A percentile compares a stretch with the other conserved stretches of the same genome.
phyloP scores from a whole-genome alignment of 2,797 vertebrate species.

The Gallirallus australis region DNA sequence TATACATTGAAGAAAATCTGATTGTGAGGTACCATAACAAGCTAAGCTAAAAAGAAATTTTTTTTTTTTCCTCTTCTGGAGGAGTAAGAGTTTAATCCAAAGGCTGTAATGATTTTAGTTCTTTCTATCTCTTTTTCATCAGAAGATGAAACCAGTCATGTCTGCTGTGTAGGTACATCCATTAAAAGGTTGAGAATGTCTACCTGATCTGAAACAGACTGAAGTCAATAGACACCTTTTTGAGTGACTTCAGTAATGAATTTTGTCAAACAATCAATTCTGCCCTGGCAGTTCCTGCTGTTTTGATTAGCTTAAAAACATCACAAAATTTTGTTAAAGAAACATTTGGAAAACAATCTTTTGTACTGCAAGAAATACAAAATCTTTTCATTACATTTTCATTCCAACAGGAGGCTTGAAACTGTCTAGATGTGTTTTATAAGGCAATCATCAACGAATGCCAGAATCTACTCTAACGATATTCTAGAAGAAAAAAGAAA shows the following conservation, averaged over 20 bases:
- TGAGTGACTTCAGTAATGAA: constrained; percentile 2
- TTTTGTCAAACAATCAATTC: constrained; percentile 22
- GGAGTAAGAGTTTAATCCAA: not conserved
- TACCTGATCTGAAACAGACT: not conserved
- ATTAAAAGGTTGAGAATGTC: not conserved
- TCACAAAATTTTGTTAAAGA: not conserved
- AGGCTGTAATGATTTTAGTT: not conserved
- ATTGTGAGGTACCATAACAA: not conserved
- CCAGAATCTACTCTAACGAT: not conserved
- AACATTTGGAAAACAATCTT: constrained; percentile 2
- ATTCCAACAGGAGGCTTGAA: not conserved
- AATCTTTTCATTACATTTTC: not conserved
- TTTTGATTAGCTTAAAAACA: not conserved
- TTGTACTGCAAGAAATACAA: not conserved
- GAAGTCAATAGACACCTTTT: not conserved
- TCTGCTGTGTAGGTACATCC: not conserved
- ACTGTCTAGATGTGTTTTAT: not conserved
- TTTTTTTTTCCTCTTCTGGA: not conserved
- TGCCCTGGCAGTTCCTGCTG: not conserved
- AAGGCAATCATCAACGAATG: not conserved
- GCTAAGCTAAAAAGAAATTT: not conserved
- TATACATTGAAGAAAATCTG: not conserved
- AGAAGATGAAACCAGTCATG: constrained; percentile 6
- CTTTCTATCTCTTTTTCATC: not conserved
- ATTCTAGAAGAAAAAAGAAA: constrained; percentile 29